Percentiles rank a stretch among this genome's conserved stretches.
phyloP scores from a whole-genome alignment of 2,888 invertebrate species.

The Cinara cedri region DNA sequence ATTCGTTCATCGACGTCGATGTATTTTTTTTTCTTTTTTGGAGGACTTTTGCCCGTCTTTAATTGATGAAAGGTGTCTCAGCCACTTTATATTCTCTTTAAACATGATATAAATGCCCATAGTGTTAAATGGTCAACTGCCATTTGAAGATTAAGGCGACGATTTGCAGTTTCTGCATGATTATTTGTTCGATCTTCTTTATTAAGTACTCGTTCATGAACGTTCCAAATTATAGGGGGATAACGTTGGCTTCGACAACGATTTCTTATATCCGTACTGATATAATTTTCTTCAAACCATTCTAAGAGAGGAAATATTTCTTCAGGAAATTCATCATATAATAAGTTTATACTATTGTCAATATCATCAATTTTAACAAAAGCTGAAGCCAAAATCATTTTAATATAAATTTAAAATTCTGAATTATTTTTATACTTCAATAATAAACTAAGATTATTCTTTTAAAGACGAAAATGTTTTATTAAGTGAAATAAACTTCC shows the following conservation, averaged over 20 bases:
- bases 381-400: slow-evolving; percentile 10
- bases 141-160: background rate
- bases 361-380: slow-evolving; percentile 10
- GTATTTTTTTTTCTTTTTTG: background rate
- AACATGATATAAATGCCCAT: background rate
- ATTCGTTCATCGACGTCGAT: background rate
- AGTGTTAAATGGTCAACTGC: background rate
- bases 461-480: background rate
- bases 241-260: background rate
- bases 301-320: slow-evolving; percentile 13
- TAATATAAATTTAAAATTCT: slow-evolving; percentile 1
- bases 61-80: background rate
- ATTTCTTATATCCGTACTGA: background rate
- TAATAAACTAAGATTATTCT: background rate
- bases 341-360: background rate
- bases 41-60: background rate
- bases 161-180: background rate
- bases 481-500: background rate
- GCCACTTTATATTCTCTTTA: background rate
- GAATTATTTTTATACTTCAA: background rate
- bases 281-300: background rate
- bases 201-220: too few species aligned
- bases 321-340: background rate
- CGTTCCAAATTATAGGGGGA: background rate
- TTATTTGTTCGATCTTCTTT: background rate